These are phyloP conservation scores for Drosophila grimshawi DNA, from an alignment of 1,140 invertebrate species.

Conservation along the genomic window DNA sequence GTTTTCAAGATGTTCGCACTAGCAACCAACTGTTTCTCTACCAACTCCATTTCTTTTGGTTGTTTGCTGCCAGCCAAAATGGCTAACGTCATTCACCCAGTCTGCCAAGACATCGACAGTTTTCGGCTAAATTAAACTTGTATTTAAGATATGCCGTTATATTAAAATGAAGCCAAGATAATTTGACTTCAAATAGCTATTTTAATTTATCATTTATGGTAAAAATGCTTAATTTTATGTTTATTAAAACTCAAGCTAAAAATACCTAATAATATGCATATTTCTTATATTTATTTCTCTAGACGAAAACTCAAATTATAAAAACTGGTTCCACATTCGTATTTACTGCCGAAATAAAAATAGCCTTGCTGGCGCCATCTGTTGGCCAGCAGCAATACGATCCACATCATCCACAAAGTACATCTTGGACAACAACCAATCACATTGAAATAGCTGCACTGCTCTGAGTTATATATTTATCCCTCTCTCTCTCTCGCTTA, in stretches of 20 bases:
- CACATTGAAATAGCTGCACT: not conserved
- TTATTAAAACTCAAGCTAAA: too few relatives aligned
- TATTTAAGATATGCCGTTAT: not conserved
- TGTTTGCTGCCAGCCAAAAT: slow-evolving; percentile 42
- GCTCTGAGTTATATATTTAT: not conserved
- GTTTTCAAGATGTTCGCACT: slow-evolving; percentile 84
- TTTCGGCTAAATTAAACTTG: not conserved
- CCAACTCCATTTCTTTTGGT: slow-evolving; percentile 54
- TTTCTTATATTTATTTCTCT: too few relatives aligned
- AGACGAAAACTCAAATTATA: too few relatives aligned
- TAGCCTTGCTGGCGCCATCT: slow-evolving; percentile 27
- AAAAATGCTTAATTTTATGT: too few relatives aligned
- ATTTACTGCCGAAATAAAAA: not conserved
- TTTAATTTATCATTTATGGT: too few relatives aligned
- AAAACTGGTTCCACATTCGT: not conserved
- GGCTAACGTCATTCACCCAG: slow-evolving; percentile 32
- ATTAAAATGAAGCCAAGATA: not conserved
- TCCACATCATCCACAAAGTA: not conserved
- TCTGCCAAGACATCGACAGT: not conserved
- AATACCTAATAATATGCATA: too few relatives aligned
- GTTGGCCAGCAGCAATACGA: not conserved
- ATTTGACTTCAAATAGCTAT: not conserved
- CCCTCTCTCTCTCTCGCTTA: slow-evolving; percentile 4
- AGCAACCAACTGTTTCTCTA: slow-evolving; percentile 57
- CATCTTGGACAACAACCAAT: slow-evolving; percentile 15